These are phyloP conservation scores for Habroteleia sp. DNA, from an alignment of 2,888 invertebrate species.

Conservation along the genomic window DNA sequence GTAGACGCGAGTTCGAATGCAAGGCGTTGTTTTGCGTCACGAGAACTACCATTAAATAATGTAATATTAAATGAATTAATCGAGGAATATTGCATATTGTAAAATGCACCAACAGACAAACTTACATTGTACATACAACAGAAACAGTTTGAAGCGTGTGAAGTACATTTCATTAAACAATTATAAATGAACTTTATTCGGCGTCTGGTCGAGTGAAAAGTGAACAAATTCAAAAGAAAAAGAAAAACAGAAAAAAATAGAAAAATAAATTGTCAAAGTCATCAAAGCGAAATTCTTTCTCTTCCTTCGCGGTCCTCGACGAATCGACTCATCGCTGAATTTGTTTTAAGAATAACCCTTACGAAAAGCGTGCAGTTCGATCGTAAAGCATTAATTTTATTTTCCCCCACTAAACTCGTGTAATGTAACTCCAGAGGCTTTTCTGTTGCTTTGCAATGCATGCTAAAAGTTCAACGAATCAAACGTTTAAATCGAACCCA, in stretches of 20 bases:
- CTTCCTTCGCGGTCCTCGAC: constrained; percentile 7
- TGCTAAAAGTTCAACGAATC: too few species aligned
- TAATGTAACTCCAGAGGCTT: too few species aligned
- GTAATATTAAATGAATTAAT: constrained; percentile 41
- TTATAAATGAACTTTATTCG: constrained; percentile 28
- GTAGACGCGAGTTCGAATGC: constrained; percentile 13
- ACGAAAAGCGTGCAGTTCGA: too few species aligned
- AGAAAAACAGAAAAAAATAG: constrained; percentile 36
- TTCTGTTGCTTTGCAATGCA: too few species aligned
- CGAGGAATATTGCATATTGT: constrained; percentile 48
- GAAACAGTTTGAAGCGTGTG: constrained; percentile 63
- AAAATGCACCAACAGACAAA: constrained; percentile 66
- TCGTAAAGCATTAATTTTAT: too few species aligned
- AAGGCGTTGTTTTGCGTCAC: constrained; percentile 34
- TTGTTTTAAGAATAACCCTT: constrained; percentile 17
- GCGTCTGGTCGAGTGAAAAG: constrained; percentile 38
- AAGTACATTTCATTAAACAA: constrained; percentile 62
- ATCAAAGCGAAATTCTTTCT: constrained; percentile 30
- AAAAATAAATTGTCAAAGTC: constrained; percentile 60
- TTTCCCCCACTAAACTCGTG: too few species aligned
- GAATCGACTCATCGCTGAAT: too few species aligned
- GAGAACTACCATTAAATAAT: constrained; percentile 50
- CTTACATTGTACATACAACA: constrained; percentile 68
- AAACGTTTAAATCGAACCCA: background rate
- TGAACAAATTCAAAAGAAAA: constrained; percentile 29